Evolutionary conservation across 2,797 vertebrate genomes (phyloP), one percentile per base, ranked within the genome.

Genomic region (Astyanax mexicanus): DNA sequence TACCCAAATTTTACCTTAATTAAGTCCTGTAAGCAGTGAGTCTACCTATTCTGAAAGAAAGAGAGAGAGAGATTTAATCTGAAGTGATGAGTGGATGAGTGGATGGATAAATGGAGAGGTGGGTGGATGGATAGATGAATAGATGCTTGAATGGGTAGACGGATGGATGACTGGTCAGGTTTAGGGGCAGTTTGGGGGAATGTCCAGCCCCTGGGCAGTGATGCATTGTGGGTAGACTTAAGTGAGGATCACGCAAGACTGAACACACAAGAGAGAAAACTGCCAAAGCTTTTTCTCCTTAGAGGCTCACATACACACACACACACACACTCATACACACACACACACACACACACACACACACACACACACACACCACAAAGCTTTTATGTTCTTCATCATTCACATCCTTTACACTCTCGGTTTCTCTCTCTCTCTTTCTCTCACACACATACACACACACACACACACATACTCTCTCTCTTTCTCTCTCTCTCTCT

Each of bases 151-250:
- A 25, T 25, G 51, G 1, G 9, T 25, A 13, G 51, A 27, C 27
- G 21, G 27, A 54, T 27, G 51, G 25, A 54, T 54, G 51, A 27
- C 8, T 13, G 51, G 35, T 35, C 0, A 29, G 37, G 2, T 44
- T 38, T 40, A 40, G 1, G 21, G 47, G 52, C 10, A 38, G 27
- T 47, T 32, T 42, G 44, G 23, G 62, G 29, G 77, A 44, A 23
- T 21, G 27, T 51, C 42, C 21, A 58, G 64, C 35, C 37, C 55
- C 25, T n/a, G 61, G 55, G 71, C 47, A 64, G 13, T 74, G 45
- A 74, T 54, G 65, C 71, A 55, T 79, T 69, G 15, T 78, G 62
- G 54, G 64, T 69, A n/a, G 51, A 27, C 27, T 68, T 62, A 45
- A 71, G n/a, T 71, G 49, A 49, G 49, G 29, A 47, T 68, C 65